phyloP scores from a whole-genome alignment of 2,113 vertebrate genomes.

The Silurus glanis region DNA sequence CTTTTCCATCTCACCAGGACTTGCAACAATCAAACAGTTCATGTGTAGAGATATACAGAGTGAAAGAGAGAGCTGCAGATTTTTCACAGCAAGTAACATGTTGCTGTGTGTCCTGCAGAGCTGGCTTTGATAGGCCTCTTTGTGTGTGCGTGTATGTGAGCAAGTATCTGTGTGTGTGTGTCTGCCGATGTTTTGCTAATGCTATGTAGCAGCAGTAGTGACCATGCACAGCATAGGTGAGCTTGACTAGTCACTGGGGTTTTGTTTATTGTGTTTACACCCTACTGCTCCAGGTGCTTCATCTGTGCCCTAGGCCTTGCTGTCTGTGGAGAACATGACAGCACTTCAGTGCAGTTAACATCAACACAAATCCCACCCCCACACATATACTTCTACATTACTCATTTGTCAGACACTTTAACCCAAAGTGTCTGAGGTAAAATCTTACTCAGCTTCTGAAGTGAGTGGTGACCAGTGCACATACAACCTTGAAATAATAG shows the following conservation, averaged over 20 bases:
- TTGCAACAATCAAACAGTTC: not conserved
- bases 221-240: constrained; percentile 9
- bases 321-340: constrained; percentile 21
- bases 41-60: not conserved
- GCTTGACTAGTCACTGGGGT: constrained; percentile 13
- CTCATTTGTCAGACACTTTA: constrained; percentile 3
- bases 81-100: constrained; percentile 16
- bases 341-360: constrained; percentile 16
- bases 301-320: not conserved
- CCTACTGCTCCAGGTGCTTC: constrained; percentile 10
- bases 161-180: constrained; percentile 2
- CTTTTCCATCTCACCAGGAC: not conserved
- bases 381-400: not conserved
- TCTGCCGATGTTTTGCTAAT: not conserved
- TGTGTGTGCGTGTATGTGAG: constrained; percentile 12
- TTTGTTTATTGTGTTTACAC: constrained; percentile 38
- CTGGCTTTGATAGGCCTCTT: not conserved
- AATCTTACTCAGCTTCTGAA: not conserved
- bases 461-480: not conserved
- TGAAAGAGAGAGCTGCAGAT: not conserved
- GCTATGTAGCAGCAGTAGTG: constrained; percentile 10
- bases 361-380: constrained; percentile 4
- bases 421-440: not conserved
- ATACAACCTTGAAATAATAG: not conserved
- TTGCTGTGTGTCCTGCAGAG: not conserved